phyloP scores from a whole-genome alignment of 1,140 invertebrate genomes.

The Plectrocnemia conspersa region DNA sequence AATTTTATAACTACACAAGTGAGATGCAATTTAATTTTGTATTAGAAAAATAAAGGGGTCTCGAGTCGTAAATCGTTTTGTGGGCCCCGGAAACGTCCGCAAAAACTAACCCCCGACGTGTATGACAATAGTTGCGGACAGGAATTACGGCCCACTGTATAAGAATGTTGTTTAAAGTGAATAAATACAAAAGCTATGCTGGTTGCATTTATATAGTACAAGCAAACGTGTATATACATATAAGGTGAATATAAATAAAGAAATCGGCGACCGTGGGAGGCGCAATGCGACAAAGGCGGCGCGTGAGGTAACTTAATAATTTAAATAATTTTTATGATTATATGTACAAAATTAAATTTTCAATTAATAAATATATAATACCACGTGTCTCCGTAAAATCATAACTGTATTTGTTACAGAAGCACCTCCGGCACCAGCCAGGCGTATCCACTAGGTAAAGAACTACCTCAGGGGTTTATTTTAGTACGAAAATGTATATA shows the following conservation, averaged over 20 bases:
- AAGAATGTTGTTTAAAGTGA: constrained; percentile 28
- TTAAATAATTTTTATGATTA: background rate
- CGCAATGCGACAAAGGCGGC: background rate
- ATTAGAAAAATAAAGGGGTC: no score
- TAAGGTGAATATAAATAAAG: constrained; percentile 31
- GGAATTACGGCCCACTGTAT: constrained; percentile 24
- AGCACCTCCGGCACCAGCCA: constrained; percentile 26
- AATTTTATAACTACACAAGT: no score
- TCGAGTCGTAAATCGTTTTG: no score
- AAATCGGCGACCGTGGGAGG: constrained; percentile 15
- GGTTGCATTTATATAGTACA: no score
- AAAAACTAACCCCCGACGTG: constrained; percentile 8
- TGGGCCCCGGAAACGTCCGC: constrained; percentile 15
- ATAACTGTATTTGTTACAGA: background rate
- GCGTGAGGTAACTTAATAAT: background rate
- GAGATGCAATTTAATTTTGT: no score
- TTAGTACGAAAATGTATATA: no score
- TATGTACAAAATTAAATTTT: background rate
- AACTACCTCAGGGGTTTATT: no score
- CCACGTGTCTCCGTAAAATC: background rate
- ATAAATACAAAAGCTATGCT: constrained; percentile 21
- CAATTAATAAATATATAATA: background rate
- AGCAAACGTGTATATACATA: no score
- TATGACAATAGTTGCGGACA: constrained; percentile 29
- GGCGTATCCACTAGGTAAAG: constrained; percentile 30